These are phyloP conservation scores for Graphium colonna DNA, from an alignment of 2,888 invertebrate species.

Conservation along the genomic window DNA sequence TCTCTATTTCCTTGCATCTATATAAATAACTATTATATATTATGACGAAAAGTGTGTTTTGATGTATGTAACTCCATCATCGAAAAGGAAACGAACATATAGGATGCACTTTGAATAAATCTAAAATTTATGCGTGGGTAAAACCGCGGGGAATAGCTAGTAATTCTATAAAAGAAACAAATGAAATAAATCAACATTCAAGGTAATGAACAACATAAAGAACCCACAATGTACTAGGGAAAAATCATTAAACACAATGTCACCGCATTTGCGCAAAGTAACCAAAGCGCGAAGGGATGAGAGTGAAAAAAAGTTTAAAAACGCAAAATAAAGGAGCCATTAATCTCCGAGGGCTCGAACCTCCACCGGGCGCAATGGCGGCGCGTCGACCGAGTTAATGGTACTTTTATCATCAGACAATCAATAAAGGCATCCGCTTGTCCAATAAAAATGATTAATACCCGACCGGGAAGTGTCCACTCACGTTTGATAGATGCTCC, in stretches of 20 bases:
- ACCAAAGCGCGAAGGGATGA: not conserved
- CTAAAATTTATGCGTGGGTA: no score
- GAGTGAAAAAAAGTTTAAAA: slow-evolving; percentile 11
- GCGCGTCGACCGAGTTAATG: slow-evolving; percentile 47
- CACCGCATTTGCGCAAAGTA: not conserved
- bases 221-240: no score
- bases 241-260: not conserved
- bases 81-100: no score
- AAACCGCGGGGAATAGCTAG: no score
- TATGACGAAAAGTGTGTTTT: no score
- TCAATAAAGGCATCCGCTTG: slow-evolving; percentile 55
- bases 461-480: slow-evolving; percentile 42
- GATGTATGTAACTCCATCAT: no score
- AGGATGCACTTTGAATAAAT: no score
- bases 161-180: no score
- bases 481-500: slow-evolving; percentile 50
- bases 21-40: no score
- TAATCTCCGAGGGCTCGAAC: slow-evolving; percentile 23
- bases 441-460: slow-evolving; percentile 71
- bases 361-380: slow-evolving; percentile 18
- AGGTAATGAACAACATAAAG: no score
- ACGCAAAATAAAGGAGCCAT: slow-evolving; percentile 23
- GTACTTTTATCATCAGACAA: slow-evolving; percentile 59
- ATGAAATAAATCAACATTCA: no score
- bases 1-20: no score